phyloP scores from a whole-genome alignment of 2,797 vertebrate species.

The Miichthys miiuy region DNA sequence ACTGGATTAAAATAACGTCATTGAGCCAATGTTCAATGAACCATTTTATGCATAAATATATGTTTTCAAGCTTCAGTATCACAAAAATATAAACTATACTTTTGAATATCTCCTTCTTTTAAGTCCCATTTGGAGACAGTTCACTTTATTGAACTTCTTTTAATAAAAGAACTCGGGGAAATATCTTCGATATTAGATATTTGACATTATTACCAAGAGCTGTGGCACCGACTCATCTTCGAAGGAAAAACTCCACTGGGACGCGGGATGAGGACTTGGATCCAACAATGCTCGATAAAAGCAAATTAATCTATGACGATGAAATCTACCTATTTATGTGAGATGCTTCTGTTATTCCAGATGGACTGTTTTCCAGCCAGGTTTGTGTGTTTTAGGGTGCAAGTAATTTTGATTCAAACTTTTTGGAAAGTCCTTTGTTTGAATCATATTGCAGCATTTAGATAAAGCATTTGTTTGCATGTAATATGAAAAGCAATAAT shows the following conservation, averaged over 20 bases:
- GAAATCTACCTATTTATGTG: slow-evolving; percentile 27
- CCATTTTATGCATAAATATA: not conserved
- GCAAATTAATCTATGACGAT: slow-evolving; percentile 33
- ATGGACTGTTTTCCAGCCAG: slow-evolving; percentile 1
- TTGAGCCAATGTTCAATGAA: too few species aligned
- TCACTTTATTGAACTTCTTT: slow-evolving; percentile 39
- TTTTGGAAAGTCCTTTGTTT: slow-evolving; percentile 20
- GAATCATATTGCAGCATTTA: slow-evolving; percentile 16
- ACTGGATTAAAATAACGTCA: not conserved
- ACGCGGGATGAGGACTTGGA: not conserved
- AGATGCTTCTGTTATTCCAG: slow-evolving; percentile 8
- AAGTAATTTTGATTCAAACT: not conserved
- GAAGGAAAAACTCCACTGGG: slow-evolving; percentile 10
- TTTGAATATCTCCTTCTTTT: slow-evolving; percentile 34
- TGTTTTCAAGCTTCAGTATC: slow-evolving; percentile 2
- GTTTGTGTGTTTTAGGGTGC: slow-evolving; percentile 12
- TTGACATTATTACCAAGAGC: slow-evolving; percentile 22
- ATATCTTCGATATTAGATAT: slow-evolving; percentile 41
- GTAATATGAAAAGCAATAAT: slow-evolving; percentile 31
- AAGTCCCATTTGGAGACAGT: slow-evolving; percentile 27
- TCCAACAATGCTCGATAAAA: slow-evolving; percentile 42
- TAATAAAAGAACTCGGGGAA: slow-evolving; percentile 38
- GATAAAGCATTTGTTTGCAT: not conserved
- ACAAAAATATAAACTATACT: slow-evolving; percentile 4
- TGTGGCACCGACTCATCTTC: not conserved